Evolutionary conservation across 2,797 vertebrate genomes (phyloP).

Genomic region (Crenuchus spilurus): DNA sequence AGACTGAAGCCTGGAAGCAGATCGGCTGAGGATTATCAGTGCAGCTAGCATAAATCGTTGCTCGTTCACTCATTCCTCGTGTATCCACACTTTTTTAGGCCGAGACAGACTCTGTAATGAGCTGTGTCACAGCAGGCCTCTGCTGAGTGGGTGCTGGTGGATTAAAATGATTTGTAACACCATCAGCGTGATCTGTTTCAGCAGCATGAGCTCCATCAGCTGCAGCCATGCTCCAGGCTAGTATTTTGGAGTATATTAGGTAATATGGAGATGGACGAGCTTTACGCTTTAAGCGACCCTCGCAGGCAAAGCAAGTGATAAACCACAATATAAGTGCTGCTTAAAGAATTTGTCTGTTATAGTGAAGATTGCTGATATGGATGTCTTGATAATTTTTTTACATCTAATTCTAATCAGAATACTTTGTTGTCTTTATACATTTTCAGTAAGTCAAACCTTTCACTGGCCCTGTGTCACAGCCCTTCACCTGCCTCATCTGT

Average conservation of each 20-base stretch:
- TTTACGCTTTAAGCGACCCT: too few relatives aligned
- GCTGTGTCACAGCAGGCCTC: constrained; percentile 65
- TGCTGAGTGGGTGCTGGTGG: constrained; percentile 58
- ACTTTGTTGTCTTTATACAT: too few relatives aligned
- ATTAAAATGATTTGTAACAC: constrained; percentile 65
- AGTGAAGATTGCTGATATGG: too few relatives aligned
- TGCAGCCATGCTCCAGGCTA: constrained; percentile 27
- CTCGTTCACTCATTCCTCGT: not conserved
- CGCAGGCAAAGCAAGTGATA: not conserved
- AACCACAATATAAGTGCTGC: constrained; percentile 24
- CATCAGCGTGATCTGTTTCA: constrained; percentile 67
- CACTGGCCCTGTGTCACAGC: too few relatives aligned
- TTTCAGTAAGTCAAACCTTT: too few relatives aligned
- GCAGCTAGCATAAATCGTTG: not conserved
- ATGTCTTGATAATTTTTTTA: too few relatives aligned
- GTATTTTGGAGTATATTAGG: constrained; percentile 23
- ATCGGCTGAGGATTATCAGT: not conserved
- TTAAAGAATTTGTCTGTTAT: constrained; percentile 28
- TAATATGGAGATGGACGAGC: constrained; percentile 33
- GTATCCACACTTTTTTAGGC: not conserved
- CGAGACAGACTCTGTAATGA: constrained; percentile 52
- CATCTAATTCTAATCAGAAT: too few relatives aligned
- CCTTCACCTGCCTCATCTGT: too few relatives aligned
- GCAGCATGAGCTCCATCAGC: constrained; percentile 56
- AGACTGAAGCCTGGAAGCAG: not conserved